Percentiles rank a stretch among this genome's conserved stretches.
These are phyloP conservation scores for Ploceus nigricollis DNA, from an alignment of 2,113 vertebrate genomes.

Conservation along the genomic window DNA sequence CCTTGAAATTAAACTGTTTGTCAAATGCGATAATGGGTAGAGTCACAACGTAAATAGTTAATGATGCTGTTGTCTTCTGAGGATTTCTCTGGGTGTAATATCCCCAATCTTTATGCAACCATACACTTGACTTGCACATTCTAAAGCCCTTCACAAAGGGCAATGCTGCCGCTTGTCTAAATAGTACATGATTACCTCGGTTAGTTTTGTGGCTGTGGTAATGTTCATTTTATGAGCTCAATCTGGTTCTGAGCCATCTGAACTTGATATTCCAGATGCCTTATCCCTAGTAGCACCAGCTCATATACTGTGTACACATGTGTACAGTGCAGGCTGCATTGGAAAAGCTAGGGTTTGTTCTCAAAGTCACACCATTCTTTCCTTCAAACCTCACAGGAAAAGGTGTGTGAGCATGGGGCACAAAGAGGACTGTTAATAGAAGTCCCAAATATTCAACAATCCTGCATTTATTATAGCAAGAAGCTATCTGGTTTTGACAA, in stretches of 20 bases:
- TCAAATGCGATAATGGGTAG: conserved; percentile 52
- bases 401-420: neutral
- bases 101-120: conserved; percentile 53
- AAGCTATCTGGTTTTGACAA: neutral
- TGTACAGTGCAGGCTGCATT: neutral
- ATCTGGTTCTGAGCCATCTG: conserved; percentile 48
- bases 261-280: conserved; percentile 15
- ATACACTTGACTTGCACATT: conserved; percentile 61
- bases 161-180: conserved; percentile 44
- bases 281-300: conserved; percentile 14
- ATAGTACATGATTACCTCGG: conserved; percentile 16
- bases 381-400: neutral
- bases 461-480: neutral
- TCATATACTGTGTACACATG: conserved; percentile 22
- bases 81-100: conserved; percentile 52
- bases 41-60: conserved; percentile 7
- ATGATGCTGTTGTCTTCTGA: conserved; percentile 35
- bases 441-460: neutral
- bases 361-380: neutral
- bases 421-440: neutral
- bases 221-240: conserved; percentile 57
- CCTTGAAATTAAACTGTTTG: conserved; percentile 64
- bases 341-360: neutral
- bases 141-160: conserved; percentile 60
- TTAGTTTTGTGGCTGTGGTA: conserved; percentile 46